These are phyloP conservation scores for Campoletis sonorensis DNA, from an alignment of 1,140 invertebrate species.

Conservation along the genomic window DNA sequence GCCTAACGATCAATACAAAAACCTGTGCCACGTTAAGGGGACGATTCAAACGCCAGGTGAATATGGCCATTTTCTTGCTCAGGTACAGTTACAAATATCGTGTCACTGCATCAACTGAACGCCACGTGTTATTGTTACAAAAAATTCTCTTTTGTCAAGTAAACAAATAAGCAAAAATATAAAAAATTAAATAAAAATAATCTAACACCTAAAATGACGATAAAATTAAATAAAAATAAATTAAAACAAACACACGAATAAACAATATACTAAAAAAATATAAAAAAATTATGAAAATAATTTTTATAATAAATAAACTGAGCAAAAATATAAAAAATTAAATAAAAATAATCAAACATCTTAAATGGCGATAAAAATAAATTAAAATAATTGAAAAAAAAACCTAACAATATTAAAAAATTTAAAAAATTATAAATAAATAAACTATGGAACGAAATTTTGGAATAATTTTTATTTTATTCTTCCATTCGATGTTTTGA, in stretches of 20 bases:
- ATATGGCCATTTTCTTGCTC: conserved; percentile 69
- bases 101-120: neutral
- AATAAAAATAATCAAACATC: no score
- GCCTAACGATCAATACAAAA: conserved; percentile 69
- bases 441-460: no score
- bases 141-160: neutral
- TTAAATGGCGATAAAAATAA: no score
- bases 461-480: no score
- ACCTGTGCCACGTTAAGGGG: conserved; percentile 53
- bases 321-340: no score
- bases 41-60: conserved; percentile 49
- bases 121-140: neutral
- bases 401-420: no score
- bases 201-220: neutral
- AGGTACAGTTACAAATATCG: conserved; percentile 61
- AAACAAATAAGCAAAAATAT: conserved; percentile 1
- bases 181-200: neutral
- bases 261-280: neutral
- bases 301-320: no score
- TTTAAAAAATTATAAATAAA: no score
- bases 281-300: neutral
- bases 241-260: no score
- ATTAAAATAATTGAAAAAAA: no score
- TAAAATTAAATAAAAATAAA: neutral
- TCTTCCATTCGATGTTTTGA: no score